A percentile compares a stretch with the other conserved stretches of the same genome.
These are phyloP conservation scores for Melanostoma scalare DNA, from an alignment of 2,888 invertebrate genomes.

Conservation along the genomic window DNA sequence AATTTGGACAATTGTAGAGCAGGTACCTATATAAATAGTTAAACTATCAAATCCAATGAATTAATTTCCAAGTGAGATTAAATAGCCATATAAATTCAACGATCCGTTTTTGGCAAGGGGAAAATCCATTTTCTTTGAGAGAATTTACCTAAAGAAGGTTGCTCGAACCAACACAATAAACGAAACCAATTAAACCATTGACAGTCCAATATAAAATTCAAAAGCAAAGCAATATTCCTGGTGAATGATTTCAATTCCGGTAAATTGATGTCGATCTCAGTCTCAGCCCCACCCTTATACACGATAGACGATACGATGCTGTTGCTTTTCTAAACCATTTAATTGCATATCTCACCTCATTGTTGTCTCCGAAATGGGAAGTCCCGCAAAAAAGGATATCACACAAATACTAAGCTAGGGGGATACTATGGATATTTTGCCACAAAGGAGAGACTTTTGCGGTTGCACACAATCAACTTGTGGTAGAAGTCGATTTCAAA, in stretches of 20 bases:
- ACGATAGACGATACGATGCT: conserved; percentile 18
- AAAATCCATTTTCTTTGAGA: too few relatives aligned
- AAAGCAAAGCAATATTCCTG: conserved; percentile 68
- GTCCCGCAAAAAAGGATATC: conserved; percentile 59
- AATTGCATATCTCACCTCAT: conserved; percentile 72
- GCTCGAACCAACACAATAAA: conserved; percentile 54
- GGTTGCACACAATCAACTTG: conserved; percentile 73
- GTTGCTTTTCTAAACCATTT: conserved; percentile 70
- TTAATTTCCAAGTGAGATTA: too few relatives aligned
- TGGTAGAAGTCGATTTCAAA: conserved; percentile 53
- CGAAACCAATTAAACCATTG: conserved; percentile 72
- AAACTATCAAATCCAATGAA: too few relatives aligned
- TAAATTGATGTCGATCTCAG: conserved; percentile 59
- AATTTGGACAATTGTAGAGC: too few relatives aligned
- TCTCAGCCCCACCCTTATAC: not conserved
- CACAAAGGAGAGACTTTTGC: conserved; percentile 67
- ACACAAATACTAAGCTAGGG: not conserved
- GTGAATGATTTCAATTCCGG: conserved; percentile 52
- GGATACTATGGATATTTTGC: conserved; percentile 56
- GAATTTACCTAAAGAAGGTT: too few relatives aligned
- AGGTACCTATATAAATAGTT: too few relatives aligned
- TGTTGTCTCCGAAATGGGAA: conserved; percentile 60
- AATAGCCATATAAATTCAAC: too few relatives aligned
- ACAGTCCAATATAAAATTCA: conserved; percentile 72
- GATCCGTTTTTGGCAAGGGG: too few relatives aligned